These are phyloP conservation scores for Caenorhabditis inopinata DNA, from an alignment of 1,140 invertebrate genomes.

Conservation along the genomic window DNA sequence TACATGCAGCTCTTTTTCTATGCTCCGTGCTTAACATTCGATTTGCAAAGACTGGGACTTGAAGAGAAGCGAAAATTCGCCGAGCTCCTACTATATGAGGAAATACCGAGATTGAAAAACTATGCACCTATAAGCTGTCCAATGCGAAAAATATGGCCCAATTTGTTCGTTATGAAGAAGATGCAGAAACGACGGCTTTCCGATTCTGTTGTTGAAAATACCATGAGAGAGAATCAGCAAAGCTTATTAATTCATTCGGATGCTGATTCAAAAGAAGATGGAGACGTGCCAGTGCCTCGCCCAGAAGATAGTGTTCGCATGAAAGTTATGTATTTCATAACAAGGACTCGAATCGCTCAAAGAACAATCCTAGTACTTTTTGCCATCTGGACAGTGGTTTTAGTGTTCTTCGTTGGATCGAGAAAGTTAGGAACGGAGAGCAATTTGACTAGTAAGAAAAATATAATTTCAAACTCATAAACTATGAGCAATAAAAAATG, in stretches of 20 bases:
- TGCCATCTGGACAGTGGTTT: conserved; percentile 51
- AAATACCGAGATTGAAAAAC: conserved; percentile 54
- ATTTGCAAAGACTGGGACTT: conserved; percentile 48
- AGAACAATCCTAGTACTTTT: conserved; percentile 49
- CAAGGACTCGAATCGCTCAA: conserved; percentile 42
- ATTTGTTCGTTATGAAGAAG: conserved; percentile 48
- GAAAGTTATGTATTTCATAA: conserved; percentile 37
- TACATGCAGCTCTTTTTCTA: conserved; percentile 64
- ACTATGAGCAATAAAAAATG: not conserved
- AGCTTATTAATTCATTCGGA: not conserved
- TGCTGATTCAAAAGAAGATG: conserved; percentile 35
- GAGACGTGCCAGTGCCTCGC: not conserved
- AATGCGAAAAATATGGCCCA: conserved; percentile 48
- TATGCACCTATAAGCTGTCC: conserved; percentile 56
- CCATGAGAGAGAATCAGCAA: not conserved
- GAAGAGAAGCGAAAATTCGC: conserved; percentile 54
- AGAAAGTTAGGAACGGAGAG: not conserved
- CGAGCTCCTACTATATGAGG: conserved; percentile 55
- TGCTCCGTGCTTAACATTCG: conserved; percentile 56
- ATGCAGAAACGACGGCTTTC: conserved; percentile 34
- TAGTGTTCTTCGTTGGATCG: conserved; percentile 45
- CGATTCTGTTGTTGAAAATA: conserved; percentile 21
- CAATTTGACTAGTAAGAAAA: conserved; percentile 19
- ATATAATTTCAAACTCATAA: not conserved
- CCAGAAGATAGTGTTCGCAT: conserved; percentile 34